Evolutionary conservation across 30 jellyfish, hydroid and myxozoan species (phyloP), one percentile per base, ranked within the genome.

Genomic region (Turritopsis rubra): DNA sequence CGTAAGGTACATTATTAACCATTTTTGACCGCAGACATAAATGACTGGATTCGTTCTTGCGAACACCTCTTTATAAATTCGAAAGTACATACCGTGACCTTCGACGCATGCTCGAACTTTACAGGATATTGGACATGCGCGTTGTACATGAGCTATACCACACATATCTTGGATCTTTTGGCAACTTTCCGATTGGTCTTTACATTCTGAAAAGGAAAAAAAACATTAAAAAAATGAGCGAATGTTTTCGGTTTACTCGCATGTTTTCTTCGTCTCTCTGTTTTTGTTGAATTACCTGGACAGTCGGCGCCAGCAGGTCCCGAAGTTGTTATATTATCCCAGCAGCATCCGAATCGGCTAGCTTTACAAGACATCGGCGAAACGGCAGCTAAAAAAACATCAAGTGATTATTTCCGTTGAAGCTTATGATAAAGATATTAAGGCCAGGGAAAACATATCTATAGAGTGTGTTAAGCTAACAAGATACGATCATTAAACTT

Each of bases 161-260:
- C 77, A 68, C 4, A n/a, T n/a, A n/a, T 68, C 30, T 1, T 68
- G 28, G 23, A 27, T 27, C 30, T 68, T 68, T 1, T 23, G 16
- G 8, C 77, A 68, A 9, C 73, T 21, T 0, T 7, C 77, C 21
- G 30, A 19, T 68, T 28, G 71, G 90, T 88, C 88, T 72, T 77
- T 82, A 85, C 96, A 88, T 29, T 88, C 96, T 88, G 26, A 21
- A 41, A 21, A 3, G 13, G 60, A 41, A 41, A 71, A 28, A 74
- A 18, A 75, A 25, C 26, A 78, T 7, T 52, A 25, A 25, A 21
- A 65, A 0, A 0, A 1, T n/a, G n/a, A n/a, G n/a, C n/a, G n/a
- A n/a, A n/a, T n/a, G n/a, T n/a, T 8, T 81, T 28, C 29, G 26
- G 7, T 0, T 65, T 7, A 7, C 21, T 68, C 30, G 31, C 16